These are phyloP conservation scores for Pristionchus mayeri DNA, from an alignment of 2,888 invertebrate genomes.

Conservation along the genomic window DNA sequence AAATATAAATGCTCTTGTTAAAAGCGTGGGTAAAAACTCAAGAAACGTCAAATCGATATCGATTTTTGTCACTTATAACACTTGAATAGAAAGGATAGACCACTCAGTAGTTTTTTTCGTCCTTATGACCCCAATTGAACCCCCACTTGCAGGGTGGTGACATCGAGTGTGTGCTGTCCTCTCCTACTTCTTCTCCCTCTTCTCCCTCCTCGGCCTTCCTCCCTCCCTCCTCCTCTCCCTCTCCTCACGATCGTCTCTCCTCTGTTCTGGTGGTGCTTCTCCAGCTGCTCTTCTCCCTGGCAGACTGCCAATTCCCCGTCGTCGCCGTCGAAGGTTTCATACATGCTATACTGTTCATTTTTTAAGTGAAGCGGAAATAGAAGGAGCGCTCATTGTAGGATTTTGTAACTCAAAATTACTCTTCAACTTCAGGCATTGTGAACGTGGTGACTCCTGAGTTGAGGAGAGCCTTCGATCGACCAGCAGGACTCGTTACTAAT, in stretches of 20 bases:
- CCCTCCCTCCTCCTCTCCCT: background rate
- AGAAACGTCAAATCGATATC: too few species aligned
- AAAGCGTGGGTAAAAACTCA: too few species aligned
- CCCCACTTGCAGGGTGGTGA: constrained; percentile 9
- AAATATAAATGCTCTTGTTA: too few species aligned
- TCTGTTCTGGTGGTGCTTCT: constrained; percentile 55
- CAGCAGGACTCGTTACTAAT: constrained; percentile 50
- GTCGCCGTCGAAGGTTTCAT: constrained; percentile 60
- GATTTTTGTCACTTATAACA: too few species aligned
- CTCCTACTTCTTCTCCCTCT: background rate
- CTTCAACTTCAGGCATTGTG: background rate
- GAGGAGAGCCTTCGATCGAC: constrained; percentile 62
- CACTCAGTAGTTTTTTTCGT: too few species aligned
- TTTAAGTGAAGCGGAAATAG: background rate
- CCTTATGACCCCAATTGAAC: background rate
- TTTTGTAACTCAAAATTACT: background rate
- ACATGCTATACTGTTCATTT: too few species aligned
- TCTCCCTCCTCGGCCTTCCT: background rate
- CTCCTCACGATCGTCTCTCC: constrained; percentile 59
- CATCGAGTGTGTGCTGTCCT: constrained; percentile 22
- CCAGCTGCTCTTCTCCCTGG: constrained; percentile 58
- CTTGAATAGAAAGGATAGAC: too few species aligned
- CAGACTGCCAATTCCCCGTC: constrained; percentile 64
- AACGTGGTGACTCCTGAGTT: constrained; percentile 72
- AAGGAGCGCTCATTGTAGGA: too few species aligned